Evolutionary conservation across 2,113 vertebrate species (phyloP), one percentile per base, ranked within the genome.

Genomic region (Coryphaenoides rupestris): DNA sequence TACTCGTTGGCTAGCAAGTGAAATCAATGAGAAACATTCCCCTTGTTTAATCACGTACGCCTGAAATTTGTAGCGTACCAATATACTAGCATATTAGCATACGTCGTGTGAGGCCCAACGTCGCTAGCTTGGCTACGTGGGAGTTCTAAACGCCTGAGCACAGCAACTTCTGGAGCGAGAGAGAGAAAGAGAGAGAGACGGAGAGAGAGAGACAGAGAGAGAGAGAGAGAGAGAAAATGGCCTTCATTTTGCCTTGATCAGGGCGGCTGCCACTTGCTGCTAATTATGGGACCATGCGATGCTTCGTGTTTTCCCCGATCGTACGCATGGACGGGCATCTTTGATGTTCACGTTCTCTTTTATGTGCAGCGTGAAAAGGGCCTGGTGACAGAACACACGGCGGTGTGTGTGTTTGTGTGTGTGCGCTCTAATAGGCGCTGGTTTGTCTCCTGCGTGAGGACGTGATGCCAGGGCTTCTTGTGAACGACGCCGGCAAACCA

Each of bases 271-370:
- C 53, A 50, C 47, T 28, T 13, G n/a, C 6, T 17, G 63, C 59
- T 60, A 57, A 65, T 73, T 62, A 60, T 10, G 33, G 9, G 13
- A 7, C 33, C 33, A 7, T 40, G 33, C 33, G 33, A 40, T 40
- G 21, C 28, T 40, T 66, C 62, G 46, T 64, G 64, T 67, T 49
- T 57, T 22, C 33, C 10, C 59, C 50, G 47, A 77, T 81, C 75
- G 74, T 73, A 78, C 62, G 54, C 58, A 52, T 15, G 58, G 53
- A 19, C 55, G 21, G 60, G 16, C n/a, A 56, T 53, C 66, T 65
- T 62, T 62, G 53, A 73, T 70, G 58, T 70, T 50, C 3, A 5
- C 47, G 60, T 73, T 65, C 57, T 50, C 62, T 59, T 47, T 76
- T 62, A 65, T 56, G 58, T 59, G 60, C 54, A 64, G 45, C 33